Evolutionary conservation across 1,140 invertebrate species (phyloP).

Genomic region (Nautilus pompilius): DNA sequence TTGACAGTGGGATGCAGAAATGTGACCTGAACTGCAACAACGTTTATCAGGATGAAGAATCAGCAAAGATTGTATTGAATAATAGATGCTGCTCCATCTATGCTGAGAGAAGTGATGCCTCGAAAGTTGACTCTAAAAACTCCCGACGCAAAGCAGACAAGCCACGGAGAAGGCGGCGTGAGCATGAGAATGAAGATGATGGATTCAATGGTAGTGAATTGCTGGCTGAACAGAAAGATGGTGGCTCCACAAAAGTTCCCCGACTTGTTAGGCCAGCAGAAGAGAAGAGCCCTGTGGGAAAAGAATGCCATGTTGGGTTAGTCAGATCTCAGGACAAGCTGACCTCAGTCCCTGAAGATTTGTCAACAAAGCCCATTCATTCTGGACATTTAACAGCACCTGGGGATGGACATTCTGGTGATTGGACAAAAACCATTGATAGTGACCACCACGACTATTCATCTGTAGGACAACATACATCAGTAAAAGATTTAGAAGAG

Average conservation of each 20-base stretch:
- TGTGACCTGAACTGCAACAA: no score
- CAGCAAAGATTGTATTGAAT: neutral
- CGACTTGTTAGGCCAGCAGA: neutral
- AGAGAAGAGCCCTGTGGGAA: neutral
- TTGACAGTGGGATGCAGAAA: neutral
- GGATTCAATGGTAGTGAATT: neutral
- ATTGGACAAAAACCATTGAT: neutral
- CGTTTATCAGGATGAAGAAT: no score
- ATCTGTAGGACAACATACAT: slow-evolving; percentile 41
- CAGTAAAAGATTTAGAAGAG: slow-evolving; percentile 88
- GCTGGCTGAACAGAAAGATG: neutral
- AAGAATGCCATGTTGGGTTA: neutral
- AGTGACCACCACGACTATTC: neutral
- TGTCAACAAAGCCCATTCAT: slow-evolving; percentile 18
- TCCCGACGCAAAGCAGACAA: slow-evolving; percentile 49
- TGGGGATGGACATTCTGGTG: neutral
- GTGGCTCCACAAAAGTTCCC: neutral
- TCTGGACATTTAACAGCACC: neutral
- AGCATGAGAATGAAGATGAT: slow-evolving; percentile 10
- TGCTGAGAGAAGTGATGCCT: neutral
- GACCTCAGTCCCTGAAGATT: slow-evolving; percentile 21
- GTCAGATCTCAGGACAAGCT: neutral
- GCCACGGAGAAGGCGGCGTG: slow-evolving; percentile 43
- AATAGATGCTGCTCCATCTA: neutral
- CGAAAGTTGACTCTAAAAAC: slow-evolving; percentile 31